Conservation (phyloP, 2,113 vertebrate genomes). For the Chiloscyllium plagiosum region DNA sequence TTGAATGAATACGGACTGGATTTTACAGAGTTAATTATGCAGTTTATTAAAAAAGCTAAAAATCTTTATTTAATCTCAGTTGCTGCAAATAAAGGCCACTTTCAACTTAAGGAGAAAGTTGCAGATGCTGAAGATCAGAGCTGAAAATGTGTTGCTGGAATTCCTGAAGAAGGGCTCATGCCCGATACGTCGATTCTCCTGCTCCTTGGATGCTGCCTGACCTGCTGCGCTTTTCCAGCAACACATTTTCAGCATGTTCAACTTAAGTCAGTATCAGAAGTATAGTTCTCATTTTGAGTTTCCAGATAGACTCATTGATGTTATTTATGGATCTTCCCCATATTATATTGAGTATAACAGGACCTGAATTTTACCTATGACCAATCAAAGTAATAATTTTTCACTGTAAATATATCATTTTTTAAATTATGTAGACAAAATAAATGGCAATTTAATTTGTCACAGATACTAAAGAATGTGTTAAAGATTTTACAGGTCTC, state of each 20-base stretch:
- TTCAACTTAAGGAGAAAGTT: background rate
- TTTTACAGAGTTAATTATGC: background rate
- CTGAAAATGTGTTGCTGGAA: too few relatives aligned
- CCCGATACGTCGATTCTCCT: too few relatives aligned
- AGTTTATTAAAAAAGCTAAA: background rate
- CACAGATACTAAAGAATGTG: background rate
- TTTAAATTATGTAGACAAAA: background rate
- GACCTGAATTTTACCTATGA: background rate
- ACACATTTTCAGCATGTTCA: too few relatives aligned
- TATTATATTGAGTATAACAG: background rate
- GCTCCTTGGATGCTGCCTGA: too few relatives aligned
- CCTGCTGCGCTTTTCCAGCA: too few relatives aligned
- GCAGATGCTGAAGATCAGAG: too few relatives aligned
- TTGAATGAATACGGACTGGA: background rate
- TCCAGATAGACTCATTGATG: background rate
- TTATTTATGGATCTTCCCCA: background rate
- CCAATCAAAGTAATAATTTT: background rate
- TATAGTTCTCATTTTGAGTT: background rate
- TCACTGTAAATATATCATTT: background rate
- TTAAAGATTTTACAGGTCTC: background rate
- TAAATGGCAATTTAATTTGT: background rate
- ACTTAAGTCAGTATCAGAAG: background rate
- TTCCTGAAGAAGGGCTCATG: too few relatives aligned
- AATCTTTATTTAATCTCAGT: background rate
- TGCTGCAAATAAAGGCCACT: background rate